Percentiles rank a stretch among this genome's conserved stretches.
phyloP scores from a whole-genome alignment of 2,888 invertebrate genomes.

The Drosophila ustulata region DNA sequence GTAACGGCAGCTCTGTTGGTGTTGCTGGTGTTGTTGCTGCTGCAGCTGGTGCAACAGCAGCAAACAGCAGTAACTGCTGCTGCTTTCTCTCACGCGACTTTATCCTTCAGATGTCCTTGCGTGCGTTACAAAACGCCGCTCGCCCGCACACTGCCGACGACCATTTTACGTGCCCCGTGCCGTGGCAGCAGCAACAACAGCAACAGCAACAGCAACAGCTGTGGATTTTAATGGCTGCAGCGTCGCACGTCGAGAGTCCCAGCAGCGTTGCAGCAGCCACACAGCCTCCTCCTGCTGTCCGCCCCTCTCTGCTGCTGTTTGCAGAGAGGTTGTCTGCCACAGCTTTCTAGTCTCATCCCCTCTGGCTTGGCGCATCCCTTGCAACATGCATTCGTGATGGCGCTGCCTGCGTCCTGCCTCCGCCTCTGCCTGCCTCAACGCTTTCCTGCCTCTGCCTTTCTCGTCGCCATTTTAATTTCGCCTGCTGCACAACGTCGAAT shows the following conservation, averaged over 20 bases:
- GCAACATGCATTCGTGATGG: constrained; percentile 76
- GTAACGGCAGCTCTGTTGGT: constrained; percentile 71
- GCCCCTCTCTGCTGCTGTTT: constrained; percentile 10
- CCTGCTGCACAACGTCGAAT: constrained; percentile 81
- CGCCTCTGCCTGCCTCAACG: constrained; percentile 12
- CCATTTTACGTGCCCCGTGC: constrained; percentile 58
- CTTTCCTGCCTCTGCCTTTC: constrained; percentile 35
- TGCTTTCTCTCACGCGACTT: constrained; percentile 73
- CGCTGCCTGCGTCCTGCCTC: constrained; percentile 27
- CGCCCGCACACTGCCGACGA: constrained; percentile 54
- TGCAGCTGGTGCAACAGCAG: constrained; percentile 35
- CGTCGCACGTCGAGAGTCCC: constrained; percentile 77
- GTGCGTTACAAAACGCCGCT: constrained; percentile 69
- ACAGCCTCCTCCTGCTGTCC: constrained; percentile 11
- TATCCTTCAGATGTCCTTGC: constrained; percentile 84
- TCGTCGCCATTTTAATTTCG: constrained; percentile 77
- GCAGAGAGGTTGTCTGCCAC: neutral
- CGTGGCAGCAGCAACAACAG: constrained; percentile 20
- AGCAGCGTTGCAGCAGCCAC: constrained; percentile 48
- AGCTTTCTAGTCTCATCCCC: constrained; percentile 11
- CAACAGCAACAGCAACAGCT: constrained; percentile 46
- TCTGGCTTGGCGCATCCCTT: constrained; percentile 38
- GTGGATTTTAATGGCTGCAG: constrained; percentile 77
- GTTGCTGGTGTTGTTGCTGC: constrained; percentile 16
- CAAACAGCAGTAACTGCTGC: constrained; percentile 38